A percentile compares a stretch with the other conserved stretches of the same genome.
Conservation (phyloP, 1,140 invertebrate species). For the Magallana gigas region DNA sequence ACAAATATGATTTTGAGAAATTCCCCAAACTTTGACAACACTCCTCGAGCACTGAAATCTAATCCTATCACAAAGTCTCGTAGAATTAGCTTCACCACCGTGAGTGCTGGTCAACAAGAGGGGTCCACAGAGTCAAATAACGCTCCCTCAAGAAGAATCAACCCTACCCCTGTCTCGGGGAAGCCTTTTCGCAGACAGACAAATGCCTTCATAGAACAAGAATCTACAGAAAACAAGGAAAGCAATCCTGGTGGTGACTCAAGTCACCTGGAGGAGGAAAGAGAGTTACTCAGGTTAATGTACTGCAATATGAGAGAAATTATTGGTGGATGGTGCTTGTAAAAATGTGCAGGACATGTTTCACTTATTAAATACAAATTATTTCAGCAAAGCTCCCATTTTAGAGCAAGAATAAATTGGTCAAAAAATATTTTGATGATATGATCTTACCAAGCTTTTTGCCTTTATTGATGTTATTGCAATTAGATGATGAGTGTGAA, state of each 20-base stretch:
- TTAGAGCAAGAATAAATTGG: no score
- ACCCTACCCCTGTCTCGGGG: constrained; percentile 57
- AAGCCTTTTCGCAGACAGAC: constrained; percentile 19
- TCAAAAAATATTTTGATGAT: no score
- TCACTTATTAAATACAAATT: no score
- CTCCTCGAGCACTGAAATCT: constrained; percentile 43
- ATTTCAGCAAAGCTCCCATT: no score
- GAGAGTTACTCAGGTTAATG: constrained; percentile 63
- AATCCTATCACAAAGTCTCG: constrained; percentile 52
- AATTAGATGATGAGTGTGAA: no score
- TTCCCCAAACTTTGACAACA: constrained; percentile 58
- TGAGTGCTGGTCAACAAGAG: constrained; percentile 17
- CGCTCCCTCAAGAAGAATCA: constrained; percentile 58
- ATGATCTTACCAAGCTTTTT: no score
- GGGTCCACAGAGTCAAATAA: background rate
- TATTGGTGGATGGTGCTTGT: no score
- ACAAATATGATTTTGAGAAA: constrained; percentile 43
- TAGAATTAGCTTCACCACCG: constrained; percentile 52
- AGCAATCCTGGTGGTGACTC: background rate
- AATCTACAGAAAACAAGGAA: background rate
- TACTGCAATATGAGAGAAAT: no score
- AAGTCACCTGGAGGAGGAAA: constrained; percentile 53
- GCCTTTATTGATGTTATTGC: no score
- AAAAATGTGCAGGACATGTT: no score
- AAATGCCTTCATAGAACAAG: constrained; percentile 35